Conservation (phyloP, 2,797 vertebrate genomes). For the Acanthurus lineatus region DNA sequence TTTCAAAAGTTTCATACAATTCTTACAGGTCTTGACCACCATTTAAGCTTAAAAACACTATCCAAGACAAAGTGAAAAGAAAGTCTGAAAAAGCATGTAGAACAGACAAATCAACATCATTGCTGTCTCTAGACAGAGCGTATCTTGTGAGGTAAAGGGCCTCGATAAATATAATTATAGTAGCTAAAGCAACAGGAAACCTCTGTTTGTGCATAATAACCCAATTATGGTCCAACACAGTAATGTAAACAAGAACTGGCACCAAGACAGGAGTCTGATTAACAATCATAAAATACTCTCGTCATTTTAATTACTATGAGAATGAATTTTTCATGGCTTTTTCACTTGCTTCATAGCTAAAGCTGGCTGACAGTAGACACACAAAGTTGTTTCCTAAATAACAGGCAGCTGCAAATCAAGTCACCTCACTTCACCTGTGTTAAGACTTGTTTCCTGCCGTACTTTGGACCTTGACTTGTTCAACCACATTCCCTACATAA, state of each 20-base stretch:
- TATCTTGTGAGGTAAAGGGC: slow-evolving; percentile 19
- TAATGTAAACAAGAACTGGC: slow-evolving; percentile 58
- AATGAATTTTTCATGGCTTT: background rate
- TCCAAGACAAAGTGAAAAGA: slow-evolving; percentile 1
- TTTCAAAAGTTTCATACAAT: slow-evolving; percentile 32
- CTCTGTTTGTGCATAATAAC: slow-evolving; percentile 68
- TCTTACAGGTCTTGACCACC: slow-evolving; percentile 6
- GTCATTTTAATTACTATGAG: slow-evolving; percentile 21
- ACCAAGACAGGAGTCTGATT: slow-evolving; percentile 54
- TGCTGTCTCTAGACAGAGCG: too few species aligned
- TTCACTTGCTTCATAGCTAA: background rate
- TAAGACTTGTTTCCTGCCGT: slow-evolving; percentile 18
- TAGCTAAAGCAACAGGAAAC: slow-evolving; percentile 51
- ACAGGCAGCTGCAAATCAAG: background rate
- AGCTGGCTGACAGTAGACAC: background rate
- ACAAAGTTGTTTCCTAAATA: background rate
- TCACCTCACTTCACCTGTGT: background rate
- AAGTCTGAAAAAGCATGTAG: slow-evolving; percentile 15
- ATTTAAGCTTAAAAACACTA: slow-evolving; percentile 8
- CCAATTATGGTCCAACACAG: slow-evolving; percentile 42
- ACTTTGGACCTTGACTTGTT: slow-evolving; percentile 48
- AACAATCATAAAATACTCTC: slow-evolving; percentile 56
- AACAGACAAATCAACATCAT: background rate
- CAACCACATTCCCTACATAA: slow-evolving; percentile 60
- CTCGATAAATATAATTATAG: slow-evolving; percentile 41